These are phyloP conservation scores for Notodonta dromedarius DNA, from an alignment of 2,888 invertebrate species.

Conservation along the genomic window DNA sequence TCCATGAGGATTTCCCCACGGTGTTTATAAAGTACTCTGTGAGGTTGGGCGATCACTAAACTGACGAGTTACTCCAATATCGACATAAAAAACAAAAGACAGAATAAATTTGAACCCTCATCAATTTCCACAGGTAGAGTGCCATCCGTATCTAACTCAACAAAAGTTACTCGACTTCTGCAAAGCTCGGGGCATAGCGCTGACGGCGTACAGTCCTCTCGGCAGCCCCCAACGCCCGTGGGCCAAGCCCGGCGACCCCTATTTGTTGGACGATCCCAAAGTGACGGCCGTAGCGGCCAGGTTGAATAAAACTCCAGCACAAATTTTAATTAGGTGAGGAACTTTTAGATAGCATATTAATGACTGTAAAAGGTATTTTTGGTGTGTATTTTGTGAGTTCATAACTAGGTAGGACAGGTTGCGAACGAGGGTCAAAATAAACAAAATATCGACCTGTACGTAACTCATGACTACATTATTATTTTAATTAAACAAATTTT, in stretches of 20 bases:
- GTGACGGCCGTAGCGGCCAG: conserved; percentile 85
- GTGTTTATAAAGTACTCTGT: no score
- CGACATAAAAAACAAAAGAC: background rate
- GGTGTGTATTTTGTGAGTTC: background rate
- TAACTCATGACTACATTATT: no score
- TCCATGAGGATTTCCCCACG: no score
- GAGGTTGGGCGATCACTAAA: background rate
- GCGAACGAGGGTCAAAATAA: background rate
- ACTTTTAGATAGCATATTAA: conserved; percentile 7
- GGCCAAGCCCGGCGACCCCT: conserved; percentile 83
- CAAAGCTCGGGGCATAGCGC: conserved; percentile 81
- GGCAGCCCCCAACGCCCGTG: conserved; percentile 88
- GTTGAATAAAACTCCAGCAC: conserved; percentile 86
- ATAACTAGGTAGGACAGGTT: background rate
- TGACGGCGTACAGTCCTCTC: conserved; percentile 89
- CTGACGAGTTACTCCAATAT: background rate
- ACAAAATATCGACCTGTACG: background rate
- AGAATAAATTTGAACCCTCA: background rate
- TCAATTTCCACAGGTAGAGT: conserved; percentile 81
- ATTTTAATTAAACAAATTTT: no score
- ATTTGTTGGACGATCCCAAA: conserved; percentile 81
- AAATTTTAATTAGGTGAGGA: conserved; percentile 84
- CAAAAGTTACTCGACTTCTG: conserved; percentile 86
- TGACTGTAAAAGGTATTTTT: background rate
- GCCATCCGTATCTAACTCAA: conserved; percentile 84